Conservation (phyloP, 2,888 invertebrate genomes). For the Leucophenga maculata region DNA sequence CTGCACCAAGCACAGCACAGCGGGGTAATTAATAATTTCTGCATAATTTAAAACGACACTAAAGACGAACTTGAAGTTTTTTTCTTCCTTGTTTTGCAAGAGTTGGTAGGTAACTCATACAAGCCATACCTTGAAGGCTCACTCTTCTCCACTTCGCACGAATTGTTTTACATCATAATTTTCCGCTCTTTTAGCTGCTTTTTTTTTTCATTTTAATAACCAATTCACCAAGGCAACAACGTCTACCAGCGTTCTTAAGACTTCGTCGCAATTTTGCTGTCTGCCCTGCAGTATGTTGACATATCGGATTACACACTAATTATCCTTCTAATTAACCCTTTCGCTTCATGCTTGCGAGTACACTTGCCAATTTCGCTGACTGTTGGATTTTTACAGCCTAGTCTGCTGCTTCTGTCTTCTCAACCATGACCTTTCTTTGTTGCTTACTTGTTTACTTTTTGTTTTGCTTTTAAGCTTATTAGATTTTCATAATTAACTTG, state of each 20-base stretch:
- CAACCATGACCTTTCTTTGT: conserved; percentile 55
- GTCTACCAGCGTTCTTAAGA: no score
- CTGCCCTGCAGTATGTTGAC: conserved; percentile 51
- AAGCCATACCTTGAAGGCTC: conserved; percentile 14
- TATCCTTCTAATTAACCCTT: conserved; percentile 70
- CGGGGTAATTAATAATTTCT: conserved; percentile 52
- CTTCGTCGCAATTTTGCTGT: no score
- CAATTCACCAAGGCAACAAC: conserved; percentile 12
- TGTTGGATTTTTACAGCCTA: background rate
- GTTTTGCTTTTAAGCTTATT: conserved; percentile 62
- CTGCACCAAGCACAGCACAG: conserved; percentile 37
- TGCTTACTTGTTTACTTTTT: background rate
- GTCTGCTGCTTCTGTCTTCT: conserved; percentile 29
- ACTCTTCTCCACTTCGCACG: conserved; percentile 15
- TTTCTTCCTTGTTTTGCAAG: background rate
- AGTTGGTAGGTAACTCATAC: background rate
- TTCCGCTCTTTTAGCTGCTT: conserved; percentile 41
- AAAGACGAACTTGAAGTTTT: conserved; percentile 29
- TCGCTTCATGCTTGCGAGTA: conserved; percentile 37
- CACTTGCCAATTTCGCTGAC: background rate
- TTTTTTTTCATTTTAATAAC: background rate
- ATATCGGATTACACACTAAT: conserved; percentile 71
- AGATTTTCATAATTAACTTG: conserved; percentile 64
- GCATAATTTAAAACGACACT: conserved; percentile 42
- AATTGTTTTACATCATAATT: conserved; percentile 52